Evolutionary conservation across 2,888 invertebrate genomes (phyloP), one percentile per base, ranked within the genome.

Genomic region (Drosophila ezoana): DNA sequence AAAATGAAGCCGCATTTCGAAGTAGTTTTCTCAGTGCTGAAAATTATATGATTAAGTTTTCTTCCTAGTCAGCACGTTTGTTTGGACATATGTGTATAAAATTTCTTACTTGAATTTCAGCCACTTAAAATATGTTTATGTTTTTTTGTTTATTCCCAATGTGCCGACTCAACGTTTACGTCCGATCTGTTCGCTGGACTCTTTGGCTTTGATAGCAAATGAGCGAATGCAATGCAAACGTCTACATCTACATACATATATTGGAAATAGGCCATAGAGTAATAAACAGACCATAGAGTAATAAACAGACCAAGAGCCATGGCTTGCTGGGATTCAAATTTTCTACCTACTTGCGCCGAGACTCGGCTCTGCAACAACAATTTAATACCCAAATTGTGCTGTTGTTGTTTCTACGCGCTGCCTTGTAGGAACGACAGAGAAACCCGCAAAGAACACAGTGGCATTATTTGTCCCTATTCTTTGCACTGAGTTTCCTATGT

Each of bases 61-160:
- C n/a, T 37, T 14, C 23, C 5, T n/a, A 4, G 33, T 56, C 37
- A 57, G 38, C 20, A 4, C n/a, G 8, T 8, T 8, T 18, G 11
- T 45, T 43, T n/a, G 11, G 37, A 45, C 33, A 44, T 54, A 54
- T 14, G 3, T 11, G 3, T 13, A 33, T 11, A 0, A 16, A 9
- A 32, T 41, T 9, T 45, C n/a, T 28, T 54, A 60, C 62, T 49
- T 35, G 13, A 64, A 45, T 33, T 32, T 16, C 32, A 59, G 47
- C 38, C 33, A 16, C 33, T 8, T 3, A 13, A 11, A 2, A 8
- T 52, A 14, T 44, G n/a, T 44, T 60, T 52, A 14, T 13, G 13
- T 28, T 6, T 33, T 14, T n/a, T 35, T 44, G 20, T n/a, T 53
- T 53, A 10, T 18, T 18, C 4, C n/a, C 10, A 13, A n/a, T 18